These are phyloP conservation scores for Cinara cedri DNA, from an alignment of 2,888 invertebrate genomes.

Conservation along the genomic window DNA sequence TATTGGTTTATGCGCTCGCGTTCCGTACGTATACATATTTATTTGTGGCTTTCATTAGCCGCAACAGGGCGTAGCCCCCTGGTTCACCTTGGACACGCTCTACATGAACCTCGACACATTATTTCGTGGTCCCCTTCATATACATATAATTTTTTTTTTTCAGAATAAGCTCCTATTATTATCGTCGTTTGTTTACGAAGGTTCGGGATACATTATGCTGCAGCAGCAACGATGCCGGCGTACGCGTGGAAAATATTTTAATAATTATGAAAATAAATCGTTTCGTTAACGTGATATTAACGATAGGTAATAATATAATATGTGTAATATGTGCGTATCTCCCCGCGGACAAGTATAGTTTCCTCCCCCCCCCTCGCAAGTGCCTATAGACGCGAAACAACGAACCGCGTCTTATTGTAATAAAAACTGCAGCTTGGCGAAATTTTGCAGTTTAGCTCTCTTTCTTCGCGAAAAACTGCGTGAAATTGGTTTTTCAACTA, in stretches of 20 bases:
- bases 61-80: constrained; percentile 53
- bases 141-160: constrained; percentile 6
- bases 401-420: background rate
- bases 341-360: background rate
- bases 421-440: background rate
- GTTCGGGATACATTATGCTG: background rate
- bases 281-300: no score
- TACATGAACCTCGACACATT: constrained; percentile 56
- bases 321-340: background rate
- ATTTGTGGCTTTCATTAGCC: constrained; percentile 51
- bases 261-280: background rate
- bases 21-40: constrained; percentile 12
- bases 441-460: constrained; percentile 1
- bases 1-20: constrained; percentile 19
- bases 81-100: constrained; percentile 55
- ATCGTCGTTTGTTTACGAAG: background rate
- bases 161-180: background rate
- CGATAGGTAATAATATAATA: no score
- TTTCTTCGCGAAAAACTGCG: constrained; percentile 18
- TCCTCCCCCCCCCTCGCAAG: no score
- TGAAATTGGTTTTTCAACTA: constrained; percentile 28
- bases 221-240: background rate
- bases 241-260: constrained; percentile 19
- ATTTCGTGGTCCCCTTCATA: constrained; percentile 51
- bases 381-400: background rate